Evolutionary conservation across 2,888 invertebrate species (phyloP), one percentile per base, ranked within the genome.

Genomic region (Lomographa bimaculata): DNA sequence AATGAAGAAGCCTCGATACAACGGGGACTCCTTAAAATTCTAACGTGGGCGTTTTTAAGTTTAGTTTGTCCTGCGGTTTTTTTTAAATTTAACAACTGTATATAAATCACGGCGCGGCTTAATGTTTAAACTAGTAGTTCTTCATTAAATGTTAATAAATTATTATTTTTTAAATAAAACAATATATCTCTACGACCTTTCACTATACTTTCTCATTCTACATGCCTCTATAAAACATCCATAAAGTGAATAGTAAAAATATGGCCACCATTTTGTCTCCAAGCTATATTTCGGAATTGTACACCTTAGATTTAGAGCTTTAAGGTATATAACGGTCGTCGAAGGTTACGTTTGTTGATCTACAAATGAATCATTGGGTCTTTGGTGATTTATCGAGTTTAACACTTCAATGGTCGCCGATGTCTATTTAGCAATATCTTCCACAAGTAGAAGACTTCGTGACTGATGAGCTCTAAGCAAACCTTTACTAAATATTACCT

Each of bases 171-270:
- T 40, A 50, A 64, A 56, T 59, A 48, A 63, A 62, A 70, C 75
- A 73, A 72, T 74, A 71, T 71, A 70, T 73, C 65, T 24, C 64
- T 9, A 48, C 57, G 62, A 70, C 71, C 71, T 77, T 74, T 77
- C 71, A 63, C 74, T 57, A 61, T 60, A 71, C 78, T 79, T 79
- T 80, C 72, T 67, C 69, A 77, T 76, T 76, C 77, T 68, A 76
- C 56, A 54, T 56, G 54, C 60, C 57, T 60, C 64, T 56, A 62
- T 64, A 66, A 72, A 68, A 65, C 49, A 57, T 46, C 66, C 60
- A 71, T 77, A 75, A 79, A 75, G 55, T 46, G 65, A 60, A 57
- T 56, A 64, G 66, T 70, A 67, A 72, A 74, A 65, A 58, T 62
- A 60, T 49, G 52, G 51, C 36, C 35, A 35, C 57, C 53, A 59